These are phyloP conservation scores for Lophotriccus pileatus DNA, from an alignment of 2,797 vertebrate species.

Conservation along the genomic window DNA sequence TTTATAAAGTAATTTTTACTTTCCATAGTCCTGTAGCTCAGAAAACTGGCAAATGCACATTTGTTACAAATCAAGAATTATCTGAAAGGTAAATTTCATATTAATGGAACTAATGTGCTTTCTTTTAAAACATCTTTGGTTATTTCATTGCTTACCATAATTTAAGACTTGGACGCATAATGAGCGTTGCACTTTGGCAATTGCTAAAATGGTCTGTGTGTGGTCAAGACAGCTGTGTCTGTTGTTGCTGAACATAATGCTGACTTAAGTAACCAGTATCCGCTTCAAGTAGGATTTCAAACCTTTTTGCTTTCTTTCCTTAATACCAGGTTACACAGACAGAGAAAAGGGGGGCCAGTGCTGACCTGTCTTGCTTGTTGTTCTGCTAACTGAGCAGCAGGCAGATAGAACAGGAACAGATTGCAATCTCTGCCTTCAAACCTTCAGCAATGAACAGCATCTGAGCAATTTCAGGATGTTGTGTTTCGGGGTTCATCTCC, in stretches of 20 bases:
- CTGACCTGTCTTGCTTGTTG: constrained; percentile 52
- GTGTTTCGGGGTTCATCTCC: constrained; percentile 57
- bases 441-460: constrained; percentile 14
- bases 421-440: constrained; percentile 50
- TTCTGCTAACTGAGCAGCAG: neutral
- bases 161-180: constrained; percentile 53
- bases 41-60: neutral
- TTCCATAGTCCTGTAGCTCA: neutral
- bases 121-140: constrained; percentile 41
- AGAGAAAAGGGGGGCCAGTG: constrained; percentile 55
- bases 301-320: constrained; percentile 62
- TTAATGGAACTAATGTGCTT: constrained; percentile 40
- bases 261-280: constrained; percentile 69
- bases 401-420: constrained; percentile 4
- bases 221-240: constrained; percentile 68
- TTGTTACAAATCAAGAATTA: constrained; percentile 11
- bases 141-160: constrained; percentile 57
- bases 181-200: constrained; percentile 3
- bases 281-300: constrained; percentile 64
- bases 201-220: constrained; percentile 63
- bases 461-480: constrained; percentile 47
- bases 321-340: constrained; percentile 66
- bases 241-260: constrained; percentile 61
- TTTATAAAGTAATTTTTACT: constrained; percentile 30
- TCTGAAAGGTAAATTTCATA: constrained; percentile 54